Percentiles rank a stretch among this genome's conserved stretches.
Conservation (phyloP, 2,888 invertebrate species). For the Labia minor region DNA sequence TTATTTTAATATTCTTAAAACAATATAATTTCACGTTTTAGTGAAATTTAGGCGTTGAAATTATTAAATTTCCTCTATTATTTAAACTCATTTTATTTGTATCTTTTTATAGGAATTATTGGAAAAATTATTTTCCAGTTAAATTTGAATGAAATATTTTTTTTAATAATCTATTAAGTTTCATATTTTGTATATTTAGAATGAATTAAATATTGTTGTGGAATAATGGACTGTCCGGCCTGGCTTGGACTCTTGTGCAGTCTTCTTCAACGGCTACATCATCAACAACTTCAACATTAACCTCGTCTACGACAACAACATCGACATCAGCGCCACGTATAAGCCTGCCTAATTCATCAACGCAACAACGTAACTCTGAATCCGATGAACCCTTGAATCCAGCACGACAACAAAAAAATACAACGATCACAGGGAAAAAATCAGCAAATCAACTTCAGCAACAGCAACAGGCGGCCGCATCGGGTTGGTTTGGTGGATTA, state of each 20-base stretch:
- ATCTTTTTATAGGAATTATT: too few species aligned
- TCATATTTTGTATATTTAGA: not conserved
- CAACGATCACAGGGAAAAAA: conserved; percentile 34
- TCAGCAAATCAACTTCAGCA: conserved; percentile 26
- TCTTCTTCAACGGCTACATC: not conserved
- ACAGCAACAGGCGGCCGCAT: conserved; percentile 29
- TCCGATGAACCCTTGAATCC: conserved; percentile 2
- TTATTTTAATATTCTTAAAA: too few species aligned
- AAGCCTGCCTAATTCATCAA: conserved; percentile 18
- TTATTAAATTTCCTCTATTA: too few species aligned
- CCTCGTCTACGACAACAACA: too few species aligned
- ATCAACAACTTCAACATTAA: not conserved
- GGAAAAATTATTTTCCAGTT: too few species aligned
- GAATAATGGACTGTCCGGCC: conserved; percentile 15
- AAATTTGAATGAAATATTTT: too few species aligned
- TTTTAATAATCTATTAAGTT: too few species aligned
- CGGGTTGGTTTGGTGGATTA: conserved; percentile 77
- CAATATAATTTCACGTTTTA: too few species aligned
- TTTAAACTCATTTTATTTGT: too few species aligned
- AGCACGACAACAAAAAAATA: not conserved
- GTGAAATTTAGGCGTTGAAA: too few species aligned
- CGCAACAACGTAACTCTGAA: not conserved
- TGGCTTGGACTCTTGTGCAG: not conserved
- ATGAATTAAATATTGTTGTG: not conserved
- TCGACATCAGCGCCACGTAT: conserved; percentile 15